Evolutionary conservation across 1,140 invertebrate species (phyloP), one percentile per base, ranked within the genome.

Genomic region (Papilio machaon): DNA sequence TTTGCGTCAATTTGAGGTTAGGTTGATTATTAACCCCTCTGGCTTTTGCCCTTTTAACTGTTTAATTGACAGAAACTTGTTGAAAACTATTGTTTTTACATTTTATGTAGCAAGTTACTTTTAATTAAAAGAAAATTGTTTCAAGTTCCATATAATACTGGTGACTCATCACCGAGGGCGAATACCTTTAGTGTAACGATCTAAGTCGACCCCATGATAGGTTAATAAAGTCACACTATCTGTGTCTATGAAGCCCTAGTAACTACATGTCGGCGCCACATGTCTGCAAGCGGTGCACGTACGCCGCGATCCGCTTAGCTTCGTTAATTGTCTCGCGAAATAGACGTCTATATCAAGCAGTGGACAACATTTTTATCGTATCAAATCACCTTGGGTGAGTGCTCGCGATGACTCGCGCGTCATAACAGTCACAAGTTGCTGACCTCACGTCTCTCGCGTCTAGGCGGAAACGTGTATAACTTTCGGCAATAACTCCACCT

Each of bases 401-500:
- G 38, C 19, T 79, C 38, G 46, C 58, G 54, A 67, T 60, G 52
- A 54, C n/a, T n/a, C n/a, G n/a, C n/a, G 58, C 47, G 67, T 46
- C n/a, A 67, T 60, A 78, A 58, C 74, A 83, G 49, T 76, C 80
- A 79, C 23, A 58, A 67, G 80, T 81, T 64, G 54, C 47, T 80
- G 82, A 73, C 82, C 81, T 82, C 81, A 80, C 52, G 58, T 81
- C 30, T 80, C 81, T 77, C 81, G 80, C 79, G 76, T 80, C 80
- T 82, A 91, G 86, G 85, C 90, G 90, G 90, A 90, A 92, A 87
- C 87, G 82, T 77, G 81, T 77, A 60, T 75, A 87, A 87, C 85
- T 86, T 89, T 89, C 85, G 88, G 88, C 89, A 90, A 90, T 91
- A 88, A 88, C 84, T 82, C 84, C 73, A 73, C 82, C 75, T 87